A percentile compares a stretch with the other conserved stretches of the same genome.
Evolutionary conservation across 2,797 vertebrate species (phyloP).

Genomic region (Rhyacichthys aspro): DNA sequence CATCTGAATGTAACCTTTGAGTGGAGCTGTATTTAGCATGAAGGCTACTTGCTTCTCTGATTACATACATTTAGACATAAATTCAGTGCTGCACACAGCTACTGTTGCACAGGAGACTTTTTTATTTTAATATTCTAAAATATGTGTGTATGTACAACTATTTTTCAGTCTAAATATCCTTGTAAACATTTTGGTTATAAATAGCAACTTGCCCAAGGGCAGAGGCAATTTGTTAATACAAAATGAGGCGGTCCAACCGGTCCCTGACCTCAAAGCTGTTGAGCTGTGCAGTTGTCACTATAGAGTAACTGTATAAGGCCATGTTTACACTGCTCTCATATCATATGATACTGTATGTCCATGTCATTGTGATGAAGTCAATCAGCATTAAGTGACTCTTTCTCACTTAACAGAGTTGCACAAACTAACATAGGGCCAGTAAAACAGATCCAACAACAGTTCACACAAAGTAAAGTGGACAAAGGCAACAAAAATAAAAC

Average conservation of each 20-base stretch:
- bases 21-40: constrained; percentile 15
- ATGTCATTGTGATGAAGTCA: not conserved
- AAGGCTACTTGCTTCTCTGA: not conserved
- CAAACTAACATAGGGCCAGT: too few species aligned
- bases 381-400: too few species aligned
- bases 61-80: constrained; percentile 1
- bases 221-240: constrained; percentile 56
- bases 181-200: constrained; percentile 71
- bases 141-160: too few species aligned
- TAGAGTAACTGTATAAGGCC: constrained; percentile 26
- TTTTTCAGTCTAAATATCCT: constrained; percentile 52
- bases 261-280: constrained; percentile 61
- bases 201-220: constrained; percentile 68
- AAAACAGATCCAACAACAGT: too few species aligned
- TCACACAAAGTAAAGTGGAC: too few species aligned
- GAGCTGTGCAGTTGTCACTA: constrained; percentile 46
- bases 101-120: constrained; percentile 7
- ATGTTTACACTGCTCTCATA: constrained; percentile 7
- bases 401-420: not conserved
- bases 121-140: too few species aligned
- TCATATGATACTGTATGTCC: not conserved
- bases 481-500: too few species aligned
- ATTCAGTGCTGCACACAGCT: not conserved
- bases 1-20: constrained; percentile 22
- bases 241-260: constrained; percentile 67